Base-by-base conservation (phyloP, 2,113 vertebrate genomes). In the Engraulis encrasicolus region DNA sequence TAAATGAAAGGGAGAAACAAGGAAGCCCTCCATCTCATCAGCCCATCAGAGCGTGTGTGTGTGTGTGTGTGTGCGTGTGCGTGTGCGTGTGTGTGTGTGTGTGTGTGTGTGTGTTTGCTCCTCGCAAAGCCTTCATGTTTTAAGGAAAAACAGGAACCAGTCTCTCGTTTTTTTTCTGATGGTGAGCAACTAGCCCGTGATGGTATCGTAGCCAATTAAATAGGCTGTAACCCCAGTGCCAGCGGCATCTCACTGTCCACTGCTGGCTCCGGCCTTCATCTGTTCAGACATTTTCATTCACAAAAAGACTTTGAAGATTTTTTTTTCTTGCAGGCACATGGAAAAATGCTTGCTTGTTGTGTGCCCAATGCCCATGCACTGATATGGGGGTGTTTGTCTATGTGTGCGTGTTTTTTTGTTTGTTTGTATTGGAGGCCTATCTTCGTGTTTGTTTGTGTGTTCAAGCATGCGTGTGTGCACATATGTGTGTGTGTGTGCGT, bases 21-120 rank as follows among this genome's bases (percentile, higher is more conserved):
- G 92, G 87, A 90, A 81, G 83, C 79, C 66, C 66, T 74, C 66
- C 66, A 74, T 74, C 61, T 71, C 31, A 31, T 31, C 66, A 5
- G 31, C 31, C 66, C 66, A 74, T 74, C 66, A 74, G 66, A 34
- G 66, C 31, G 66, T 5, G 66, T 36, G 66, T 74, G 31, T 45
- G 40, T 45, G 66, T 74, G 31, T 74, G 31, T 74, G 31, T 45
- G 40, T 45, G 66, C 34, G 31, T 74, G 31, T 74, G 31, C 66
- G n/a, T n/a, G n/a, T n/a, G n/a, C n/a, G n/a, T n/a, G n/a, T n/a
- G n/a, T n/a, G n/a, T n/a, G n/a, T n/a, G n/a, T n/a, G 66, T 15
- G 66, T 5, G 66, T 36, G 66, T 74, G 31, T 45, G 40, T 45
- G 66, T 74, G 31, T 74, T 74, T 74, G 31, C 66, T 74, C 66